Base-by-base conservation (phyloP, 2,797 vertebrate species). In the Melanotaenia parkinsoni region DNA sequence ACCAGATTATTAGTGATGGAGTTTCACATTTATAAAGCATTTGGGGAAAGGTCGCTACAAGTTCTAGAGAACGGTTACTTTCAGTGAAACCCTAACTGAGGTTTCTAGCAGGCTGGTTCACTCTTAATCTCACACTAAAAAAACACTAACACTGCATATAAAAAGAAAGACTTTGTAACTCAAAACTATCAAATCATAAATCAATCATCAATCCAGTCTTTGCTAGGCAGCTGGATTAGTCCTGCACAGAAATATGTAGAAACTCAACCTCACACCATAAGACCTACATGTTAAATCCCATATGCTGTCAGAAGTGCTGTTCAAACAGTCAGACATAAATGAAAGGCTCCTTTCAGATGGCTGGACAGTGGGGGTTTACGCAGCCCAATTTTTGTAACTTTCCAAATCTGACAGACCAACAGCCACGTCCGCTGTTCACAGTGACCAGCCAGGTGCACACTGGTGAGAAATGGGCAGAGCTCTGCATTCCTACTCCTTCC, bases 291-390 rank as follows among this genome's bases (percentile, higher is more conserved):
- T 73, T 73, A 47, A 83, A 66, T 77, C 22, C 57, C 33, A 37
- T 2, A 57, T 11, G 67, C 54, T 32, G 35, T 80, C 60, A 7
- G n/a, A 62, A 70, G 62, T 67, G 65, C 57, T 65, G 57, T 62
- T 80, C 72, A 60, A 78, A 71, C 66, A 76, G 70, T 64, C 58
- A 61, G 63, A 32, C 38, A 43, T 75, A 64, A 71, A 68, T 91
- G 75, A 92, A 91, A 89, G 89, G 81, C 70, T 82, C 68, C 88
- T 81, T 92, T 92, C 80, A 92, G 72, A 40, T 3, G 68, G 47
- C 50, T 22, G 73, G 75, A 80, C 77, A 82, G 80, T 57, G 63
- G 72, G 72, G 78, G 82, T 81, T 72, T 75, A 53, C 69, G 0
- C 65, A 16, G 58, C 70, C 85, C 65, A 72, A 24, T 74, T 88